Evolutionary conservation across 2,888 invertebrate genomes (phyloP), one percentile per base, ranked within the genome.

Genomic region (Drepanosiphum platanoidis): DNA sequence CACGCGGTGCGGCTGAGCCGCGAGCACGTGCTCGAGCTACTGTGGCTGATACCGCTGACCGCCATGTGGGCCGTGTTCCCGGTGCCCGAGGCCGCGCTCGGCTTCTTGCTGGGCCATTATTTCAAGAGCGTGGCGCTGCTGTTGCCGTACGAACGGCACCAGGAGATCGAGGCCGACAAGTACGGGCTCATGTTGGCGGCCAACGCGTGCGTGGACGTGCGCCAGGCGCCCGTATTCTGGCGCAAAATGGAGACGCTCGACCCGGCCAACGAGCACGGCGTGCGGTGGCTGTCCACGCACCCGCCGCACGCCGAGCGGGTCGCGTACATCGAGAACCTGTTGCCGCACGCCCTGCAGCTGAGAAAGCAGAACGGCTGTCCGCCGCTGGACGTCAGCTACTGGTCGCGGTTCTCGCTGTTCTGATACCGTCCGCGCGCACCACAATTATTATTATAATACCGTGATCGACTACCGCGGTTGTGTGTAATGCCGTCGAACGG

Each of bases 91-190:
- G 83, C 83, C 36, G 66, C 75, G 36, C 68, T 84, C 1, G 68
- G 83, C 52, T 84, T 52, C 13, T 7, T 84, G 27, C 46, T 84
- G 8, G 75, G 83, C 39, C 39, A 84, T 77, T 84, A 75, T 66
- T 36, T 84, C 52, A 84, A 84, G 74, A 75, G 22, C 15, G 11
- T 84, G 66, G 30, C 30, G 9, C 27, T 84, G 34, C 8, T 84
- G 30, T 77, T 84, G 52, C 83, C 83, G 3, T 84, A 84, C 42
- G 83, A 84, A 68, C 75, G 83, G 36, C 68, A 84, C 13, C 83
- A 84, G 13, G 83, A 84, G 66, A 52, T 68, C 3, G 83, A 84
- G 8, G 83, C 83, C 9, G 83, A 84, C 66, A 84, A 84, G 15
- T 84, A 84, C 66, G 83, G 83, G 1, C 46, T 84, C 32, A 68